phyloP scores from a whole-genome alignment of 2,797 vertebrate genomes.

The Enteromius unitaeniatus region DNA sequence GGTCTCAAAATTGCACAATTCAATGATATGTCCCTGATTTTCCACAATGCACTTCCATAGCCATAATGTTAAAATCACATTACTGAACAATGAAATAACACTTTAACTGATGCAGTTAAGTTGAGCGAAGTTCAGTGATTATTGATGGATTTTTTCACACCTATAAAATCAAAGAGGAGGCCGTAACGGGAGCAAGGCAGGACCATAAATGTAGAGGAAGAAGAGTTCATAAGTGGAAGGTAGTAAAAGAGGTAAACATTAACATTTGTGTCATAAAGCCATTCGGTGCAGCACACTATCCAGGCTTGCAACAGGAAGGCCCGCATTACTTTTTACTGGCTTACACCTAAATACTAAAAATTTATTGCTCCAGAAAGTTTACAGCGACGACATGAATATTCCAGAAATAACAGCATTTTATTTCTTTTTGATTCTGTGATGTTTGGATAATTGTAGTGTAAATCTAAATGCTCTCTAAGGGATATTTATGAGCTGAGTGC shows the following conservation, averaged over 20 bases:
- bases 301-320: slow-evolving; percentile 1
- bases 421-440: slow-evolving; percentile 19
- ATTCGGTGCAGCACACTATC: slow-evolving; percentile 4
- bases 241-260: slow-evolving; percentile 45
- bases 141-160: slow-evolving; percentile 22
- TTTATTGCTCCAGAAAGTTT: slow-evolving; percentile 17
- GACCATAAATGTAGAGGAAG: slow-evolving; percentile 22
- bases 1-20: neutral
- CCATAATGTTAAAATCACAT: neutral
- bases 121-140: slow-evolving; percentile 16
- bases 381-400: slow-evolving; percentile 10
- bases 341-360: slow-evolving; percentile 7
- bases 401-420: slow-evolving; percentile 31
- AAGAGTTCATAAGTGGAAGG: slow-evolving; percentile 29
- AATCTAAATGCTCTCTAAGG: slow-evolving; percentile 6
- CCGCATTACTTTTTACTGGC: neutral
- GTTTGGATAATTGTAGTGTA: slow-evolving; percentile 19
- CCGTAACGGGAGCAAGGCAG: slow-evolving; percentile 1
- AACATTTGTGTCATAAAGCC: slow-evolving; percentile 43
- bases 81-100: neutral
- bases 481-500: slow-evolving; percentile 22
- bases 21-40: neutral
- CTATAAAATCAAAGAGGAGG: neutral
- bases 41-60: neutral
- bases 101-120: slow-evolving; percentile 1